These are phyloP conservation scores for Incurvaria masculella DNA, from an alignment of 2,888 invertebrate genomes.

Conservation along the genomic window DNA sequence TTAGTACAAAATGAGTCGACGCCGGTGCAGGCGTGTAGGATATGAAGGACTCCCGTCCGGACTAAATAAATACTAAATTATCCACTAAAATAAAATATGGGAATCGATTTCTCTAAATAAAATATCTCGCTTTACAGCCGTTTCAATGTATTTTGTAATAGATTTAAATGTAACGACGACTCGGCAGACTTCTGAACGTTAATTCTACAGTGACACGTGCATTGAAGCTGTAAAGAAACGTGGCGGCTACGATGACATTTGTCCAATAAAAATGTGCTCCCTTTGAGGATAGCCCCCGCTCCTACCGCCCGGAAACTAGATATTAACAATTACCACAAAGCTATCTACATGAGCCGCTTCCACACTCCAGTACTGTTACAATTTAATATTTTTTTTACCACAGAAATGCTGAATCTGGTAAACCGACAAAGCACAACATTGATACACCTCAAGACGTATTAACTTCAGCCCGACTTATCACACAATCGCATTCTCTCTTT, in stretches of 20 bases:
- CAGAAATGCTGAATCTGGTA: too few species aligned
- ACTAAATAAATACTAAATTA: background rate
- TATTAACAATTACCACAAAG: slow-evolving; percentile 54
- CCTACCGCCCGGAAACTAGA: slow-evolving; percentile 37
- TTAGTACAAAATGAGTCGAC: background rate
- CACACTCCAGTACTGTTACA: background rate
- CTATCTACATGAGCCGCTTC: slow-evolving; percentile 53
- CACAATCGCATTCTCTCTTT: too few species aligned
- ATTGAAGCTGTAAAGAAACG: too few species aligned
- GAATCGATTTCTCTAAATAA: background rate
- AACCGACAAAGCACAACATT: too few species aligned
- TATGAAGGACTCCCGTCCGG: background rate
- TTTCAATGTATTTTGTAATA: too few species aligned
- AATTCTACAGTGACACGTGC: too few species aligned
- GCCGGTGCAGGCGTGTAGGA: background rate
- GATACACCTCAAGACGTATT: too few species aligned
- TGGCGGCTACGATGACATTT: background rate
- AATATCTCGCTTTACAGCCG: background rate
- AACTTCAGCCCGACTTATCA: too few species aligned
- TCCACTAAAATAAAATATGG: background rate
- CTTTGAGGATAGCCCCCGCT: too few species aligned
- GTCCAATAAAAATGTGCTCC: background rate
- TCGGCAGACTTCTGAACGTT: too few species aligned
- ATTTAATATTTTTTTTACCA: too few species aligned
- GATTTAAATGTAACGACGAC: too few species aligned